Conservation (phyloP, 2,797 vertebrate genomes). For the Setipinna tenuifilis region DNA sequence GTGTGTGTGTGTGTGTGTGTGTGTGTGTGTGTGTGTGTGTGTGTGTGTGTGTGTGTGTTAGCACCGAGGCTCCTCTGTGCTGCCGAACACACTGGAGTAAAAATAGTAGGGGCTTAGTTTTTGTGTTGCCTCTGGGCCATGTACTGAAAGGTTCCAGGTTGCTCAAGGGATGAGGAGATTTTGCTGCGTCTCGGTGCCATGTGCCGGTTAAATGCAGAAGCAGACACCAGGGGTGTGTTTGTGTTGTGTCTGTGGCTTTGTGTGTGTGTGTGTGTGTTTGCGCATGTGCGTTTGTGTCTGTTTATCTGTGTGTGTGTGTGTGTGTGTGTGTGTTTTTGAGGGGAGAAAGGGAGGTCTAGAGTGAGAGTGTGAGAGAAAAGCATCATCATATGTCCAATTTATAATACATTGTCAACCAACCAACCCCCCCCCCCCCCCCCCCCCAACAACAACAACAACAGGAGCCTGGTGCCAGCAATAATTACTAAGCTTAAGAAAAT, state of each 20-base stretch:
- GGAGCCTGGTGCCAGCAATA: conserved; percentile 18
- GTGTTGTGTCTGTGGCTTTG: conserved; percentile 7
- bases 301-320: background rate
- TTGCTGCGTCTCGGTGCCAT: conserved; percentile 34
- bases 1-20: too few relatives aligned
- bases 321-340: background rate
- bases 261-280: conserved; percentile 12
- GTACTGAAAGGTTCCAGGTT: conserved; percentile 53
- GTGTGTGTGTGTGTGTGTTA: background rate
- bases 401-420: background rate
- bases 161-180: conserved; percentile 49
- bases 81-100: conserved; percentile 38
- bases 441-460: too few relatives aligned
- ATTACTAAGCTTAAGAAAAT: conserved; percentile 27
- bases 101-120: conserved; percentile 54
- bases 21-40: too few relatives aligned
- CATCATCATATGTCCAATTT: conserved; percentile 16
- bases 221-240: conserved; percentile 5
- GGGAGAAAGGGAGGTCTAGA: background rate
- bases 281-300: background rate
- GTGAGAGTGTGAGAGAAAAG: background rate
- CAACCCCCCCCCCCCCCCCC: background rate
- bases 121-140: conserved; percentile 54
- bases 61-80: background rate
- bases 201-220: conserved; percentile 31